These are phyloP conservation scores for Serilophus lunatus DNA, from an alignment of 2,113 vertebrate genomes.

Conservation along the genomic window DNA sequence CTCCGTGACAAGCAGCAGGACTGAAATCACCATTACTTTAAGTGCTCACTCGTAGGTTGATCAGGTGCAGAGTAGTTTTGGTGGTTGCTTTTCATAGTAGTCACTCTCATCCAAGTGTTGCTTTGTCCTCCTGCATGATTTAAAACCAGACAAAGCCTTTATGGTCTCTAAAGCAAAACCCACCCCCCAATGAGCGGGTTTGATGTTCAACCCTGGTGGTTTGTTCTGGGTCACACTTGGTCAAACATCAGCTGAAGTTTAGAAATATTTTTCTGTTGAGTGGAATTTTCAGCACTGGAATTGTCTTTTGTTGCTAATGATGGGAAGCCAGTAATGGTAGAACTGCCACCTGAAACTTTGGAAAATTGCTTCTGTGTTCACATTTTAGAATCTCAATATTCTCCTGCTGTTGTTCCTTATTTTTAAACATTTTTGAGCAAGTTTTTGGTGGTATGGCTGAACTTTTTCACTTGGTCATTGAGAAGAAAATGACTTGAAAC, in stretches of 20 bases:
- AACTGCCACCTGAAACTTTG: neutral
- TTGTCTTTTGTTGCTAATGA: neutral
- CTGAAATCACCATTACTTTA: neutral
- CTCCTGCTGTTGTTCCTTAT: neutral
- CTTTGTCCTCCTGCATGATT: neutral
- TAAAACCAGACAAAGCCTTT: neutral
- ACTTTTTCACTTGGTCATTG: constrained; percentile 57
- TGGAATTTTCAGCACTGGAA: neutral
- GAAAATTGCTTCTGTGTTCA: neutral
- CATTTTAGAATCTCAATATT: neutral
- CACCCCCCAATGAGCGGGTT: neutral
- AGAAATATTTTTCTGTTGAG: constrained; percentile 41
- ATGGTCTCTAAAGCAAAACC: neutral
- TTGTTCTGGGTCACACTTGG: neutral
- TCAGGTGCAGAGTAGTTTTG: neutral
- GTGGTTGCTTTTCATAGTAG: neutral
- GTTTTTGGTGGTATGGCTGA: neutral
- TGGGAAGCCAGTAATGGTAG: neutral
- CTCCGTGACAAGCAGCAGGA: neutral
- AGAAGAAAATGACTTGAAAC: constrained; percentile 41
- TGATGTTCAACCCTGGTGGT: neutral
- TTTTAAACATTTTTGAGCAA: constrained; percentile 20
- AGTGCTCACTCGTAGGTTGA: neutral
- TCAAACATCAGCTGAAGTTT: neutral
- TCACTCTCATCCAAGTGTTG: neutral